These are phyloP conservation scores for Falco punctatus DNA, from an alignment of 2,113 vertebrate species.

Conservation along the genomic window DNA sequence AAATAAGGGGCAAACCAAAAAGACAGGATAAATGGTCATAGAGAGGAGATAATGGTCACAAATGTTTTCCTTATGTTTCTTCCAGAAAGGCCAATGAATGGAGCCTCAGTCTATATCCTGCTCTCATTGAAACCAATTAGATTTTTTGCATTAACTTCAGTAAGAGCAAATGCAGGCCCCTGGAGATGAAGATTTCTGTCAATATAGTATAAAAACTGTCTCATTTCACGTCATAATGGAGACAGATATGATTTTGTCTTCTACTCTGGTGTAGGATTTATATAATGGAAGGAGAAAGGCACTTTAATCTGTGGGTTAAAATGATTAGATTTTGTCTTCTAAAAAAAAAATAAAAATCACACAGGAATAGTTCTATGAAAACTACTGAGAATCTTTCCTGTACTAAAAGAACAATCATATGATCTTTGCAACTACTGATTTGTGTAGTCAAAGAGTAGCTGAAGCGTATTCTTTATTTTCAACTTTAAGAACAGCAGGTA, in stretches of 20 bases:
- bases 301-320: slow-evolving; percentile 33
- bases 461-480: neutral
- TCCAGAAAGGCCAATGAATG: neutral
- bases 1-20: neutral
- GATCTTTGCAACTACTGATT: slow-evolving; percentile 32
- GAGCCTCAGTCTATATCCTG: slow-evolving; percentile 2
- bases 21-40: neutral
- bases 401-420: slow-evolving; percentile 21
- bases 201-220: slow-evolving; percentile 44
- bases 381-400: slow-evolving; percentile 6
- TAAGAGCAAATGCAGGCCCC: slow-evolving; percentile 52
- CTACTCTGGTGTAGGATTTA: slow-evolving; percentile 41
- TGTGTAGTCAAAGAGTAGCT: neutral
- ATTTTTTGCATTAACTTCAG: slow-evolving; percentile 58
- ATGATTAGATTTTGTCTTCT: slow-evolving; percentile 21
- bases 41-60: neutral
- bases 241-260: slow-evolving; percentile 24
- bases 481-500: neutral
- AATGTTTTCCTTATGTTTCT: neutral
- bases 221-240: slow-evolving; percentile 37
- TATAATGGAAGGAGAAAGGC: slow-evolving; percentile 42
- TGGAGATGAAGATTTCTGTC: slow-evolving; percentile 58
- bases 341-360: neutral
- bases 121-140: slow-evolving; percentile 47
- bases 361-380: neutral